Conservation (phyloP, 2,888 invertebrate species). For the Cylloceria caligata region DNA sequence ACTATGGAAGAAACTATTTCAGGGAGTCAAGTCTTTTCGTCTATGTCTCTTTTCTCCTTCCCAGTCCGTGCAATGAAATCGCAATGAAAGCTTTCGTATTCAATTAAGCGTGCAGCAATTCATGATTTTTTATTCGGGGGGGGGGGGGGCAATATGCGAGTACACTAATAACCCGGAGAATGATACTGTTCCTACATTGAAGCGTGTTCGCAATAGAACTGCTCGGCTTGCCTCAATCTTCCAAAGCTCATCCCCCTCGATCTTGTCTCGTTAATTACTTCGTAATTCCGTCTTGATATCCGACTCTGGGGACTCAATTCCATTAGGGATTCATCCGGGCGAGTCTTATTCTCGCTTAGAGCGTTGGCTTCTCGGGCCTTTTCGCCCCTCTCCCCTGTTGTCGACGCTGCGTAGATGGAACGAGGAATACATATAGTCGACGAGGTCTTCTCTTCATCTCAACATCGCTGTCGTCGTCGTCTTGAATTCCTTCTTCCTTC, state of each 20-base stretch:
- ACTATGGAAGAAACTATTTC: slow-evolving; percentile 49
- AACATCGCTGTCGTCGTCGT: slow-evolving; percentile 9
- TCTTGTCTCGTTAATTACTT: slow-evolving; percentile 62
- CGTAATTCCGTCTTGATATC: slow-evolving; percentile 66
- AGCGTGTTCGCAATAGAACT: slow-evolving; percentile 8
- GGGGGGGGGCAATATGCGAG: slow-evolving; percentile 8
- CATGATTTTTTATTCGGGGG: slow-evolving; percentile 18
- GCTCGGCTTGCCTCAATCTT: slow-evolving; percentile 39
- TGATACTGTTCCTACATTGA: slow-evolving; percentile 11
- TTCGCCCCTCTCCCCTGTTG: neutral
- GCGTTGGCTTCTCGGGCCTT: slow-evolving; percentile 51
- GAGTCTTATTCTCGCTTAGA: slow-evolving; percentile 63
- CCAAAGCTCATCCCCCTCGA: slow-evolving; percentile 49
- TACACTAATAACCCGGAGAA: slow-evolving; percentile 25
- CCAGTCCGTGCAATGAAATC: neutral
- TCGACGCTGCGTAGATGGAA: slow-evolving; percentile 33
- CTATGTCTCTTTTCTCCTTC: slow-evolving; percentile 8
- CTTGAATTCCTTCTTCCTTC: slow-evolving; percentile 47
- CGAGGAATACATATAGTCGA: slow-evolving; percentile 24
- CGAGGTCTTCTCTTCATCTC: slow-evolving; percentile 1
- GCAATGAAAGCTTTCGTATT: slow-evolving; percentile 21
- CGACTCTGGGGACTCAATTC: slow-evolving; percentile 64
- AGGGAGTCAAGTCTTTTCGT: slow-evolving; percentile 20
- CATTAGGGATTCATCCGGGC: slow-evolving; percentile 63
- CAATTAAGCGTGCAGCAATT: slow-evolving; percentile 31